Evolutionary conservation across 2,888 invertebrate species (phyloP).

Genomic region (Oeneis ivallda): DNA sequence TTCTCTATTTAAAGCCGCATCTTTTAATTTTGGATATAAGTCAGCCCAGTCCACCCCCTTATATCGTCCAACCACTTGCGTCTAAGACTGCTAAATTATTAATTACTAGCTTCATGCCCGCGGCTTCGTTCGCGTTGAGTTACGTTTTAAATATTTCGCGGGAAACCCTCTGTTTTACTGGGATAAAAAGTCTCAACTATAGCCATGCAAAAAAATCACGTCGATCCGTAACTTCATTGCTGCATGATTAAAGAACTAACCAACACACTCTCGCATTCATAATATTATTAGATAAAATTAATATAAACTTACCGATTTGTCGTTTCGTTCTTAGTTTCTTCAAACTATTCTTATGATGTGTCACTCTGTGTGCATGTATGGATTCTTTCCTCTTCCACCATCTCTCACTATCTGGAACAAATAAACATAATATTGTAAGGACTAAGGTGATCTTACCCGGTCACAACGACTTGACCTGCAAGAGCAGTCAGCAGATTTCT

Average conservation of each 20-base stretch:
- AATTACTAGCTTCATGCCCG: neutral
- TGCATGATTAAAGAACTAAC: too few relatives aligned
- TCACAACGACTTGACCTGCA: too few relatives aligned
- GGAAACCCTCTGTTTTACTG: too few relatives aligned
- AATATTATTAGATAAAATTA: neutral
- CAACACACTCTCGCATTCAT: neutral
- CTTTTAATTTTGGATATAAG: too few relatives aligned
- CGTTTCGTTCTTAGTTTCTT: constrained; percentile 36
- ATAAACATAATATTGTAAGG: neutral
- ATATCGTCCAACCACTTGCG: too few relatives aligned
- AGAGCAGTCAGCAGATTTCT: too few relatives aligned
- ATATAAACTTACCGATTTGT: constrained; percentile 35
- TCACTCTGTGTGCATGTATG: constrained; percentile 29
- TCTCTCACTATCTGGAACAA: constrained; percentile 31
- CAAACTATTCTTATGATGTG: constrained; percentile 21
- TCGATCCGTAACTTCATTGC: too few relatives aligned
- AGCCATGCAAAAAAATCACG: too few relatives aligned
- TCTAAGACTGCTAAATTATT: too few relatives aligned
- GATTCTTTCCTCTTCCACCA: constrained; percentile 35
- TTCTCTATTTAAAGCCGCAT: too few relatives aligned
- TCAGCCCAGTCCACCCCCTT: too few relatives aligned
- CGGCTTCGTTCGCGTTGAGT: neutral
- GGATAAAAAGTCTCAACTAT: neutral
- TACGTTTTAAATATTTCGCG: too few relatives aligned
- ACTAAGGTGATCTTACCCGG: neutral